These are phyloP conservation scores for Smutsia gigantea DNA, from an alignment of 2,797 vertebrate genomes.

Conservation along the genomic window DNA sequence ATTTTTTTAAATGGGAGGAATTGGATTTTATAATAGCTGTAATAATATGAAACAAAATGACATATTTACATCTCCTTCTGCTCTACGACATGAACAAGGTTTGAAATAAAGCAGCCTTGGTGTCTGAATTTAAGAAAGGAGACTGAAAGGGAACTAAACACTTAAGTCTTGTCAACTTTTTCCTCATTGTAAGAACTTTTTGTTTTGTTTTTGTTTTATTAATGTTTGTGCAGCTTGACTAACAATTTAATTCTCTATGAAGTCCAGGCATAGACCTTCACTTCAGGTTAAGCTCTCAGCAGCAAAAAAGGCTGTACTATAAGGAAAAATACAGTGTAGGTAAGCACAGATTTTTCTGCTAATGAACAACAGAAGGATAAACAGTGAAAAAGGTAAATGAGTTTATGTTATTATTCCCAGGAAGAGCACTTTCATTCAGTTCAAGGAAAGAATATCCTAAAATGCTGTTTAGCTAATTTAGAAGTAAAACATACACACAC, in stretches of 20 bases:
- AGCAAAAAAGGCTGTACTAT: background rate
- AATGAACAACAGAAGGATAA: background rate
- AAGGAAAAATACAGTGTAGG: background rate
- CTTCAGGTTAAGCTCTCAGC: background rate
- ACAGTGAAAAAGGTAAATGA: constrained; percentile 1
- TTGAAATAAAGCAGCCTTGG: background rate
- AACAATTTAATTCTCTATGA: background rate
- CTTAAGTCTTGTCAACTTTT: background rate
- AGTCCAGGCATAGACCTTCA: background rate
- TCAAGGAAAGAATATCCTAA: constrained; percentile 15
- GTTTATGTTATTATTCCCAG: background rate
- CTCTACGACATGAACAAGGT: background rate
- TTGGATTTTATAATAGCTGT: background rate
- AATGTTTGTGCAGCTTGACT: background rate
- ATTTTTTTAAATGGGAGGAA: background rate
- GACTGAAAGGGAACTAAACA: background rate
- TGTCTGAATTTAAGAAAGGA: background rate
- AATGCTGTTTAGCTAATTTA: background rate
- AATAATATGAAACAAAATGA: background rate
- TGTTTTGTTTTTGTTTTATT: background rate
- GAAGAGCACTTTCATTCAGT: background rate
- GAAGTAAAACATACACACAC: constrained; percentile 21
- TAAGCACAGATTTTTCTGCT: background rate
- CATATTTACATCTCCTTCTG: background rate
- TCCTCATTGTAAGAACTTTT: background rate